phyloP scores from a whole-genome alignment of 1,140 invertebrate genomes.

The Tetraneura akinire region DNA sequence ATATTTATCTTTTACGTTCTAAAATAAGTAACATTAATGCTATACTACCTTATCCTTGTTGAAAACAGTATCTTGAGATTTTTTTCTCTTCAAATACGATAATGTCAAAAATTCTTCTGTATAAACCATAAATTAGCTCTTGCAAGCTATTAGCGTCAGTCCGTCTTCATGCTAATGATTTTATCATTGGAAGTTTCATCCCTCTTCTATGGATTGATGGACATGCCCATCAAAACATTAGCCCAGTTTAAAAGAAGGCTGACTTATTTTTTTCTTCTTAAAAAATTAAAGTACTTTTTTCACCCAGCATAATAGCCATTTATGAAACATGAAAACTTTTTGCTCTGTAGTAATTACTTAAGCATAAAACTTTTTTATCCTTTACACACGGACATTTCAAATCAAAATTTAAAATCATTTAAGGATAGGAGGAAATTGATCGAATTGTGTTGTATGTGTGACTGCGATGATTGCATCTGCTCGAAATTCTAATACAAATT shows the following conservation, averaged over 20 bases:
- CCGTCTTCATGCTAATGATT: constrained; percentile 42
- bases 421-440: not conserved
- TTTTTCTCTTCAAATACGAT: constrained; percentile 25
- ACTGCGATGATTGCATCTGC: constrained; percentile 10
- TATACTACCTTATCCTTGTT: not conserved
- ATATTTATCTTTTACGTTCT: not conserved
- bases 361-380: not conserved
- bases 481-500: constrained; percentile 18
- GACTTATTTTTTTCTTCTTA: constrained; percentile 35
- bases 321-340: constrained; percentile 2
- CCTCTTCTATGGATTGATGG: not conserved
- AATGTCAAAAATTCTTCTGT: constrained; percentile 34
- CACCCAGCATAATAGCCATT: not conserved
- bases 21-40: not conserved
- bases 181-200: constrained; percentile 26
- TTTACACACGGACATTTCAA: not conserved
- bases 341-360: not conserved
- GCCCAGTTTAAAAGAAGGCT: constrained; percentile 11
- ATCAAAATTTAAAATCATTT: constrained; percentile 11
- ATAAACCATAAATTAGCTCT: constrained; percentile 31
- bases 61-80: not conserved
- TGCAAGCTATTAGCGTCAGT: constrained; percentile 36
- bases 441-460: not conserved
- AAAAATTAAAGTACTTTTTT: constrained; percentile 45
- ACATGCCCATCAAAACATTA: constrained; percentile 27